Percentiles rank a stretch among this genome's conserved stretches.
phyloP scores from a whole-genome alignment of 2,888 invertebrate species.

The Heliconius charithonia region DNA sequence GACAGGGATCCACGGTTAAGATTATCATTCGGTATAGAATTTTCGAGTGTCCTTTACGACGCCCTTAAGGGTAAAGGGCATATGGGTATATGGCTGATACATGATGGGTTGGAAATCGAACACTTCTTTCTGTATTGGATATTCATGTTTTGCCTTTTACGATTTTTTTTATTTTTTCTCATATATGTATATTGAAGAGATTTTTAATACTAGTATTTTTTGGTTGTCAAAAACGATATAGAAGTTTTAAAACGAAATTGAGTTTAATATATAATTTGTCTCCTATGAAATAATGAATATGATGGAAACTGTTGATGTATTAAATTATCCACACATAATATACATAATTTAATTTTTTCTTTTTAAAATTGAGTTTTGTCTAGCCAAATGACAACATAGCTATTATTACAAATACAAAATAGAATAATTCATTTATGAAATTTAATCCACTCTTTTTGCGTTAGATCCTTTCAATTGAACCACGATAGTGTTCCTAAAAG shows the following conservation, averaged over 20 bases:
- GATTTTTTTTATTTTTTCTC: neutral
- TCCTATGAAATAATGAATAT: too few species aligned
- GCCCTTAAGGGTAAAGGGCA: slow-evolving; percentile 43
- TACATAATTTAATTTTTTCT: too few species aligned
- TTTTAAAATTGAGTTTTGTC: too few species aligned
- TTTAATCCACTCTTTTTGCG: too few species aligned
- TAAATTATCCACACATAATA: too few species aligned
- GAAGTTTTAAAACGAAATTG: neutral
- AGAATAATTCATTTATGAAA: too few species aligned
- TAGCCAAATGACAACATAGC: too few species aligned
- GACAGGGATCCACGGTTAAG: slow-evolving; percentile 37
- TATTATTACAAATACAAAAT: too few species aligned
- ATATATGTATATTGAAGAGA: neutral
- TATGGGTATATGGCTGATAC: slow-evolving; percentile 41
- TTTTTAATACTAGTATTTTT: neutral
- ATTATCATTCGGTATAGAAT: slow-evolving; percentile 42
- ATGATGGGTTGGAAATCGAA: slow-evolving; percentile 38
- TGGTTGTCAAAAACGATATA: neutral
- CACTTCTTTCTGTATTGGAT: slow-evolving; percentile 6
- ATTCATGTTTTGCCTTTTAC: slow-evolving; percentile 19
- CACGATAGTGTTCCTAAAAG: too few species aligned
- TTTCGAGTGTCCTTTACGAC: slow-evolving; percentile 45
- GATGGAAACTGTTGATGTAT: too few species aligned
- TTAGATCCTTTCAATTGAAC: too few species aligned
- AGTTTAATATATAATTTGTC: too few species aligned